A percentile compares a stretch with the other conserved stretches of the same genome.
These are phyloP conservation scores for Corynorhinus townsendii DNA, from an alignment of 2,113 vertebrate species.

Conservation along the genomic window DNA sequence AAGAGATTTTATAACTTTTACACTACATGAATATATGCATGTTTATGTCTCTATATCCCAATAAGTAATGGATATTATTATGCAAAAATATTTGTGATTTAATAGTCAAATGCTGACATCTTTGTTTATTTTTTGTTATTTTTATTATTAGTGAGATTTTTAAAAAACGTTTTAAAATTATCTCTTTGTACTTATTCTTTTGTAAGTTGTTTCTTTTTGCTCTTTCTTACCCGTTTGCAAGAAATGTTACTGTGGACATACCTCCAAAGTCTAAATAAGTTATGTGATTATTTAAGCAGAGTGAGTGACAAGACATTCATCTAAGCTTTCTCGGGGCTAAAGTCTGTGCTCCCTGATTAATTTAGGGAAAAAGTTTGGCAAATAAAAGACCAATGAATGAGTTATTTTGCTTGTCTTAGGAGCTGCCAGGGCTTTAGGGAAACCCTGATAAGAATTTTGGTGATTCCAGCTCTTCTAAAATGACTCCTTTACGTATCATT, in stretches of 20 bases:
- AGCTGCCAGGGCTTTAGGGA: not conserved
- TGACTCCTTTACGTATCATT: not conserved
- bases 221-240: not conserved
- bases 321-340: not conserved
- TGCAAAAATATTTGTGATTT: not conserved
- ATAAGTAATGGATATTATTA: not conserved
- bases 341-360: not conserved
- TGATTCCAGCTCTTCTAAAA: not conserved
- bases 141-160: not conserved
- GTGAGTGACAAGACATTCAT: not conserved
- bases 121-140: not conserved
- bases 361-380: not conserved
- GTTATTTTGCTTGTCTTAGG: not conserved
- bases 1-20: not conserved
- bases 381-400: not conserved
- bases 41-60: not conserved
- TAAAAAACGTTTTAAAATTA: not conserved
- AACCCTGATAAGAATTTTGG: not conserved
- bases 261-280: not conserved
- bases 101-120: not conserved
- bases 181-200: not conserved
- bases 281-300: not conserved
- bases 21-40: not conserved
- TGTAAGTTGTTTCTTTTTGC: not conserved
- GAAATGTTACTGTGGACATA: not conserved